Conservation (phyloP, 2,113 vertebrate species). For the Ptyas mucosa region DNA sequence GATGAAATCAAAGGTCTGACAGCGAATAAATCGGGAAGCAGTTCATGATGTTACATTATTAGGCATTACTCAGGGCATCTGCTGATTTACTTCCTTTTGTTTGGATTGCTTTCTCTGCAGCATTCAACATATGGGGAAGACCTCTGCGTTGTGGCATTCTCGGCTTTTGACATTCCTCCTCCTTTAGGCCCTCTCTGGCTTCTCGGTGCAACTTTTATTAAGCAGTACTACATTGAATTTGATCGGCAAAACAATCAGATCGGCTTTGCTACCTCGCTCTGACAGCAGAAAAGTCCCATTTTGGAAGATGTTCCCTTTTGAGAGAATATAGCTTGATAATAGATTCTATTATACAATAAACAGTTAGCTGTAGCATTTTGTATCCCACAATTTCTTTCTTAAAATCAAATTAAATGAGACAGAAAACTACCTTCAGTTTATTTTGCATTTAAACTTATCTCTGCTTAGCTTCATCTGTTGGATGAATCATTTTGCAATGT, state of each 20-base stretch:
- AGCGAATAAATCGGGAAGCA: neutral
- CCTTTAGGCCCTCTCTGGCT: constrained; percentile 91
- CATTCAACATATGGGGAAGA: constrained; percentile 79
- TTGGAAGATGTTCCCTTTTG: fast-evolving
- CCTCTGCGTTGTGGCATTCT: constrained; percentile 84
- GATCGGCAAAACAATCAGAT: constrained; percentile 90
- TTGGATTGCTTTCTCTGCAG: constrained; percentile 60
- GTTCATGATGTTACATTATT: neutral
- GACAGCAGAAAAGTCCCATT: constrained; percentile 29
- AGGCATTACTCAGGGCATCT: neutral
- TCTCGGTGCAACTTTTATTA: constrained; percentile 92
- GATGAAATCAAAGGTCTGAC: neutral
- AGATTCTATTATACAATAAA: neutral
- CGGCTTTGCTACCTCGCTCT: constrained; percentile 87
- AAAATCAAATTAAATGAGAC: neutral
- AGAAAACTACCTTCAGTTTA: neutral
- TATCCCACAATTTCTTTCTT: neutral
- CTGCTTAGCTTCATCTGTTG: neutral
- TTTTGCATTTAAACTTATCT: neutral
- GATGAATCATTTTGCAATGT: neutral
- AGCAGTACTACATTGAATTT: constrained; percentile 92
- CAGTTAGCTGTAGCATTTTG: neutral
- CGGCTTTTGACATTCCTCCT: constrained; percentile 84
- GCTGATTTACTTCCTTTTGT: fast-evolving
- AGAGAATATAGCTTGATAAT: neutral